Base-by-base conservation (phyloP, 37 sponge, comb jelly and placozoan species). In the Hexactinellida sp. region DNA sequence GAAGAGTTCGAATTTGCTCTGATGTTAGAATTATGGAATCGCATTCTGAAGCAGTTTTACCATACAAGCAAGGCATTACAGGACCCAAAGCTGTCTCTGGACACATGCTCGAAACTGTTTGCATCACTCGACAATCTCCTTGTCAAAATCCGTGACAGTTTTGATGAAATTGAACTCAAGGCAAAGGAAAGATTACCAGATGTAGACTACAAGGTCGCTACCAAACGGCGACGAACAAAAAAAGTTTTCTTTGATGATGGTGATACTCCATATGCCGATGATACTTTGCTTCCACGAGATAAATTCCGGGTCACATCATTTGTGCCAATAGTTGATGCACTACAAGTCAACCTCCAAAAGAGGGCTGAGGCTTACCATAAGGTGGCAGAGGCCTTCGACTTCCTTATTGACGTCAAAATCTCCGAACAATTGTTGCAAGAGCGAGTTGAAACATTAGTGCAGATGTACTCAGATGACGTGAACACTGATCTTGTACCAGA, bases 101-200 rank as follows among this genome's bases (percentile, higher is more conserved):
- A 28, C 38, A 38, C 39, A 32, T 38, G 38, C 34, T 84, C 34
- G 9, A 37, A 84, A 25, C 51, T 84, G 85, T 39, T 41, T 32
- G 39, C 38, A 84, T 84, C 85, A 84, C 85, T 84, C 35, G 38
- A 36, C 38, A 39, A 84, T 38, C 28, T 39, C 37, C 34, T 84
- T 23, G 39, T 38, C 35, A 23, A 32, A 39, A 38, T 39, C 35
- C 38, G 51, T 38, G 51, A 84, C 39, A 30, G 35, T 38, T 84
- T 84, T 38, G 85, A 84, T 38, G 52, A 47, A 47, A 47, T 47
- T 47, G 52, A 47, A 47, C 52, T 47, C 52, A 47, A 47, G 52
- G 52, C 52, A 47, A 47, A 47, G 52, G 52, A 47, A 47, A 47
- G 16, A 47, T 47, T 47, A 47, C 16, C 52, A 47, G 52, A 47